A percentile compares a stretch with the other conserved stretches of the same genome.
These are phyloP conservation scores for Catalaphyllia jardinei DNA, from an alignment of 64 coral and sea anemone species.

Conservation along the genomic window DNA sequence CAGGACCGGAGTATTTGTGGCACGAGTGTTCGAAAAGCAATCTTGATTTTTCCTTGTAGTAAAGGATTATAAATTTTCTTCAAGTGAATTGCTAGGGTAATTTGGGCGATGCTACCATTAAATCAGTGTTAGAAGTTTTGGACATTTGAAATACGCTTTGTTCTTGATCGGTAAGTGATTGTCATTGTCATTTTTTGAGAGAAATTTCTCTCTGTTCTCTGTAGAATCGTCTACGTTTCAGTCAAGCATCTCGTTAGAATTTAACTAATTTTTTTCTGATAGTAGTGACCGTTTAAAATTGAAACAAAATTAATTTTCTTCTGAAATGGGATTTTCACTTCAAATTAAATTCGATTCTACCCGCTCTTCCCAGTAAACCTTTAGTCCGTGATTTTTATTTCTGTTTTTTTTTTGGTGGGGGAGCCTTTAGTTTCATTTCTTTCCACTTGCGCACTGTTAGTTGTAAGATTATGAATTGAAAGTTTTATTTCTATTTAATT, in stretches of 20 bases:
- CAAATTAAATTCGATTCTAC: background rate
- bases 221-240: background rate
- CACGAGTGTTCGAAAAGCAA: constrained; percentile 8
- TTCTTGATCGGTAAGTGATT: constrained; percentile 2
- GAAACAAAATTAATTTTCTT: background rate
- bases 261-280: background rate
- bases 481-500: background rate
- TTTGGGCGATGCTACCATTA: constrained; percentile 2
- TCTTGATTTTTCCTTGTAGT: background rate
- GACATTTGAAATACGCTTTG: constrained; percentile 42
- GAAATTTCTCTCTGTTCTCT: background rate
- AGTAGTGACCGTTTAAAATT: background rate
- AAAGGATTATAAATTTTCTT: background rate
- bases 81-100: background rate
- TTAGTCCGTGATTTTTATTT: too few relatives aligned
- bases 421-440: too few relatives aligned
- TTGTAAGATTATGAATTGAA: background rate
- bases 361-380: background rate
- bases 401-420: too few relatives aligned
- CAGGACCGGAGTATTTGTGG: background rate
- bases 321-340: background rate
- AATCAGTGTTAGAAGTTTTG: background rate
- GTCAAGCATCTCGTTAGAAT: background rate
- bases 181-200: background rate
- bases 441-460: too few relatives aligned